A percentile compares a stretch with the other conserved stretches of the same genome.
Evolutionary conservation across 2,797 vertebrate species (phyloP).

Genomic region (Sebastes reedi): DNA sequence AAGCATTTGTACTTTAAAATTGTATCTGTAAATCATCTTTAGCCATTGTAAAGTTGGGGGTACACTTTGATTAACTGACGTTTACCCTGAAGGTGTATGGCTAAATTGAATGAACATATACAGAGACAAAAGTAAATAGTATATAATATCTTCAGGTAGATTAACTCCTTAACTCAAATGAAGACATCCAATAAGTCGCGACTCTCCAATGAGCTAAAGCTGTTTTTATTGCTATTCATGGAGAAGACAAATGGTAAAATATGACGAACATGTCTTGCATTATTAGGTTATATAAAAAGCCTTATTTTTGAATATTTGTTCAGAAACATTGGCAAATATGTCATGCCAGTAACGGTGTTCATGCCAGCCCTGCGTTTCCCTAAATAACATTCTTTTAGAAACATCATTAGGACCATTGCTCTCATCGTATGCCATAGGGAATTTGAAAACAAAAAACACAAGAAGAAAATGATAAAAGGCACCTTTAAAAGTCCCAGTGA

Average conservation of each 20-base stretch:
- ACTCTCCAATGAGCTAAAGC: neutral
- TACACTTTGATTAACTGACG: neutral
- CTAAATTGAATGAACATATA: neutral
- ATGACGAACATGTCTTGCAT: neutral
- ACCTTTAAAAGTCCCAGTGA: neutral
- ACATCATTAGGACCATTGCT: neutral
- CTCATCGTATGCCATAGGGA: neutral
- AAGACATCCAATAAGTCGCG: neutral
- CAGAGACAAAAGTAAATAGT: neutral
- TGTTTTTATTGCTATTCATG: neutral
- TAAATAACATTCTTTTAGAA: neutral
- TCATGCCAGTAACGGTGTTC: neutral
- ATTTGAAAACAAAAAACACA: neutral
- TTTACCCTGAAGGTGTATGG: neutral
- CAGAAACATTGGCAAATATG: neutral
- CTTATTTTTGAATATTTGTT: neutral
- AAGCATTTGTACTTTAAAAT: neutral
- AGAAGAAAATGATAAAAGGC: neutral
- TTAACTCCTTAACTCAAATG: neutral
- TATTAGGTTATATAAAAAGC: neutral
- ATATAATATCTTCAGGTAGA: neutral
- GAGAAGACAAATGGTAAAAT: neutral
- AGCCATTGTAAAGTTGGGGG: neutral
- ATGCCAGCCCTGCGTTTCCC: neutral
- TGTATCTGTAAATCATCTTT: neutral